These are phyloP conservation scores for Pedionomus torquatus DNA, from an alignment of 2,113 vertebrate species.

Conservation along the genomic window DNA sequence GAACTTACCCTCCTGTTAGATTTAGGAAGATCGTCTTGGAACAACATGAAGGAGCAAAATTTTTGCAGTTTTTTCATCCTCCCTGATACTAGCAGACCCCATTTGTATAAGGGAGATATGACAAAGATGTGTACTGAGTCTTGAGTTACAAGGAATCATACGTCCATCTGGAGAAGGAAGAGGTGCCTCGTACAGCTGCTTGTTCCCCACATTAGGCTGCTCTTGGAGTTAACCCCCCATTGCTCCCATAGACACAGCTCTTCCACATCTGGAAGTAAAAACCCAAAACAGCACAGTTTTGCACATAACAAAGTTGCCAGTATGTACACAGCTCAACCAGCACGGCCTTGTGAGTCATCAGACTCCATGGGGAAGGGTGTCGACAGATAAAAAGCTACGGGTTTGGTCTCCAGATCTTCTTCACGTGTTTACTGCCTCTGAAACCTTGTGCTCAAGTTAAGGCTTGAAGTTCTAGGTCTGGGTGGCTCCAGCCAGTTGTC, in stretches of 20 bases:
- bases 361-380: accelerated
- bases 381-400: neutral
- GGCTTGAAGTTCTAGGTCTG: neutral
- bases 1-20: neutral
- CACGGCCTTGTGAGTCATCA: accelerated
- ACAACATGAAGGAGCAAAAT: neutral
- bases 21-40: neutral
- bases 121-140: neutral
- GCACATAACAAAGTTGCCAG: neutral
- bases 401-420: neutral
- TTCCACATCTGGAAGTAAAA: neutral
- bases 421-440: neutral
- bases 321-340: neutral
- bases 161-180: neutral
- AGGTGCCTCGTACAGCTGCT: neutral
- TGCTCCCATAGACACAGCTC: neutral
- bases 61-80: neutral
- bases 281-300: neutral
- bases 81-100: neutral
- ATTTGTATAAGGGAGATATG: neutral
- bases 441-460: neutral
- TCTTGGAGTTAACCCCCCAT: neutral
- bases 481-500: neutral
- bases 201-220: neutral
- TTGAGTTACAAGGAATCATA: neutral